phyloP scores from a whole-genome alignment of 92 coral and sea anemone species.

The Ricordea florida region DNA sequence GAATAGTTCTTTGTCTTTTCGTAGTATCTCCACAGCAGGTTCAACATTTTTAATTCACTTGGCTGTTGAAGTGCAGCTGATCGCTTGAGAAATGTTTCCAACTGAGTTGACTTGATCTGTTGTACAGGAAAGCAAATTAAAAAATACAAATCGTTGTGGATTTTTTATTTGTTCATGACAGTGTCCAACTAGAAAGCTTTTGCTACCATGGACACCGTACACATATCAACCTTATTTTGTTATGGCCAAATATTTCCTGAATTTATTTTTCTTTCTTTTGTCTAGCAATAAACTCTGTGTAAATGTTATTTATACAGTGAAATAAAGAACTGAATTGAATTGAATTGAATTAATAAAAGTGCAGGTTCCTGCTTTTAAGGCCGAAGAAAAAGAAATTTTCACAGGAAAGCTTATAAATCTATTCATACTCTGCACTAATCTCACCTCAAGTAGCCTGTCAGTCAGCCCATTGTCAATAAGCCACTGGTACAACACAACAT shows the following conservation, averaged over 20 bases:
- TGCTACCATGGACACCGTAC: too few relatives aligned
- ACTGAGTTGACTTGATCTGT: slow-evolving; percentile 71
- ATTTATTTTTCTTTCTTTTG: too few relatives aligned
- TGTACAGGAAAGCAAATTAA: neutral
- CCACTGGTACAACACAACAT: slow-evolving; percentile 89
- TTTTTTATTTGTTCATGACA: too few relatives aligned
- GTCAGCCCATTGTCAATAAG: slow-evolving; percentile 88
- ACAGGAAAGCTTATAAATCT: neutral
- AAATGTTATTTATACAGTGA: too few relatives aligned
- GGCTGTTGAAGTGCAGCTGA: slow-evolving; percentile 71
- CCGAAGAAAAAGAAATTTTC: neutral
- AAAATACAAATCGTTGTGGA: too few relatives aligned
- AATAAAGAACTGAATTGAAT: neutral
- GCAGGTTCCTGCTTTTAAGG: neutral
- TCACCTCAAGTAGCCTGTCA: slow-evolving; percentile 89
- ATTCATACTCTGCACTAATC: neutral
- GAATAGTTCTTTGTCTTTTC: slow-evolving; percentile 97
- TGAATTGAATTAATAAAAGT: neutral
- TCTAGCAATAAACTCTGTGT: too few relatives aligned
- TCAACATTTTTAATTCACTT: slow-evolving; percentile 79
- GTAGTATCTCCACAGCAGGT: slow-evolving; percentile 89
- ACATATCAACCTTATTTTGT: too few relatives aligned
- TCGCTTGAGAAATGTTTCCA: slow-evolving; percentile 72
- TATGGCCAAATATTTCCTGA: too few relatives aligned
- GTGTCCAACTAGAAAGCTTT: too few relatives aligned